These are phyloP conservation scores for Reticulitermes speratus DNA, from an alignment of 1,140 invertebrate genomes.

Conservation along the genomic window DNA sequence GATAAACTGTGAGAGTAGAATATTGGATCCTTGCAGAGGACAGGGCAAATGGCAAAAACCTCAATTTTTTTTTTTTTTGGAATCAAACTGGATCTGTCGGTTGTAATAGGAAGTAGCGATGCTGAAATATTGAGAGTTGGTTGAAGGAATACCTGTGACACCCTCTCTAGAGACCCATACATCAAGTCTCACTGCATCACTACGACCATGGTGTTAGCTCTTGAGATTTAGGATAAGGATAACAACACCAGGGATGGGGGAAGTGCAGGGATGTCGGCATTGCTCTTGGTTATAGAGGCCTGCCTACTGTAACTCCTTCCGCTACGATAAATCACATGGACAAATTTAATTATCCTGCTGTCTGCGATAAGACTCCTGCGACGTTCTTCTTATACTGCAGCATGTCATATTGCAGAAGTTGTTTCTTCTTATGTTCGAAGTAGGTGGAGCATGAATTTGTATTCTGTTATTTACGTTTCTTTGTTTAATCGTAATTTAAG, in stretches of 20 bases:
- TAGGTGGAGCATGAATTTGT: too few species aligned
- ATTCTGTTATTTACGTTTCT: too few species aligned
- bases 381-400: not conserved
- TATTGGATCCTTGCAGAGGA: too few species aligned
- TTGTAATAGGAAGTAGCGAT: not conserved
- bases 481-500: too few species aligned
- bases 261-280: not conserved
- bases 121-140: not conserved
- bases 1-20: too few species aligned
- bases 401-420: not conserved
- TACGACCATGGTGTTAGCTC: not conserved
- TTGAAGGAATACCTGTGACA: not conserved
- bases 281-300: not conserved
- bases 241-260: conserved; percentile 38
- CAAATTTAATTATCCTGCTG: conserved; percentile 61
- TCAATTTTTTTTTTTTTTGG: not conserved
- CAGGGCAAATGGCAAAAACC: not conserved
- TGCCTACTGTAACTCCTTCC: too few species aligned
- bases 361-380: conserved; percentile 52
- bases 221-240: conserved; percentile 44
- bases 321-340: conserved; percentile 53
- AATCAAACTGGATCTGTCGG: not conserved
- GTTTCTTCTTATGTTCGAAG: not conserved
- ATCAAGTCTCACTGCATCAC: conserved; percentile 40
- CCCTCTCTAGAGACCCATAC: conserved; percentile 43